phyloP scores from a whole-genome alignment of 2,888 invertebrate genomes.

The Drosophila villosipedis region DNA sequence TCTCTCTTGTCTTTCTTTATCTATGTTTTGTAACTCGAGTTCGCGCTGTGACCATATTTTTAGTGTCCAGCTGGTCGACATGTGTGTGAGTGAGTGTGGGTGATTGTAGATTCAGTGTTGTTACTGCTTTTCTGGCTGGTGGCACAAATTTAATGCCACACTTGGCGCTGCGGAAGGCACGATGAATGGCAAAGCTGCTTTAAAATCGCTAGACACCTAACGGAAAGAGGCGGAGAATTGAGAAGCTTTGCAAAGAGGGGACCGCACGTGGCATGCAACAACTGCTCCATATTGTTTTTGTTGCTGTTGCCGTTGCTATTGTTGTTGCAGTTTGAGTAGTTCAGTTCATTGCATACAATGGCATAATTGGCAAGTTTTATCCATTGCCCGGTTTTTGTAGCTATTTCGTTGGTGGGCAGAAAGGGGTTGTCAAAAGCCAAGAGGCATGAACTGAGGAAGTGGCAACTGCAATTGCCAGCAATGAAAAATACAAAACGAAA shows the following conservation, averaged over 20 bases:
- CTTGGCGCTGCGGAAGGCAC: constrained; percentile 64
- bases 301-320: constrained; percentile 16
- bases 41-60: constrained; percentile 65
- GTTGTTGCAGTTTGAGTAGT: constrained; percentile 51
- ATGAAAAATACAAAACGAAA: constrained; percentile 61
- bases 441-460: constrained; percentile 1
- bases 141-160: constrained; percentile 77
- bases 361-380: constrained; percentile 80
- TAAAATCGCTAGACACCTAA: constrained; percentile 48
- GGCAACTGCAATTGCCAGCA: constrained; percentile 45
- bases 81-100: constrained; percentile 25
- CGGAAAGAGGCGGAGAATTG: background rate
- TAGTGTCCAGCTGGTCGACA: constrained; percentile 68
- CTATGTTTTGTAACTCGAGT: constrained; percentile 16
- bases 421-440: background rate
- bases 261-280: constrained; percentile 37
- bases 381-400: constrained; percentile 39
- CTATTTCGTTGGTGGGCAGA: constrained; percentile 1
- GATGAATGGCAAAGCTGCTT: constrained; percentile 57
- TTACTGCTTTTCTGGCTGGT: constrained; percentile 24
- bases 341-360: constrained; percentile 77
- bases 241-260: background rate
- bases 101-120: constrained; percentile 25
- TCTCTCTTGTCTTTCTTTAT: constrained; percentile 1
- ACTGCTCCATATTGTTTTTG: constrained; percentile 17